Evolutionary conservation across 2,888 invertebrate species (phyloP).

Genomic region (Chymomyza procnemis): DNA sequence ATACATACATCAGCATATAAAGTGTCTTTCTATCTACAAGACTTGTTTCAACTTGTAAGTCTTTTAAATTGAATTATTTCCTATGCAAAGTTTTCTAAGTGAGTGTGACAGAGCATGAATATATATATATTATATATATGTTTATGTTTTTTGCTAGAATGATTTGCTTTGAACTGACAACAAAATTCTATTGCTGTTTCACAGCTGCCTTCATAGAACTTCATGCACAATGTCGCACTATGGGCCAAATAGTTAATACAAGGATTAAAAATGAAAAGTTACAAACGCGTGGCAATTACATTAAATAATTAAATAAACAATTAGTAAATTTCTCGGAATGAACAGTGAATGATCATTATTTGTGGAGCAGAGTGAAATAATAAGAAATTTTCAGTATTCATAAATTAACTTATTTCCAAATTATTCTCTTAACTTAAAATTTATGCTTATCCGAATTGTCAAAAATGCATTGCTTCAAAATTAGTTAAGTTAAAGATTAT

Average conservation of each 20-base stretch:
- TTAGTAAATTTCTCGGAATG: no score
- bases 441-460: no score
- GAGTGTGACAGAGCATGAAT: conserved; percentile 7
- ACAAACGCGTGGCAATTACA: no score
- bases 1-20: conserved; percentile 30
- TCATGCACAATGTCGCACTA: conserved; percentile 33
- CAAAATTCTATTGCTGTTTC: conserved; percentile 33
- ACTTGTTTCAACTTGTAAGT: conserved; percentile 22
- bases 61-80: conserved; percentile 46
- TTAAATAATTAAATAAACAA: no score
- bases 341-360: no score
- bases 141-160: conserved; percentile 13
- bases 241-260: conserved; percentile 32
- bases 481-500: no score
- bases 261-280: no score
- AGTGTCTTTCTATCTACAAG: conserved; percentile 18
- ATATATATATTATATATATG: conserved; percentile 31
- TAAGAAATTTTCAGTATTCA: no score
- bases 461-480: no score
- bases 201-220: conserved; percentile 34
- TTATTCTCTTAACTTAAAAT: no score
- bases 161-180: conserved; percentile 36
- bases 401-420: no score
- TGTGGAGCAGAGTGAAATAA: no score
- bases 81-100: conserved; percentile 1